phyloP scores from a whole-genome alignment of 1,140 invertebrate species.

The Manduca sexta region DNA sequence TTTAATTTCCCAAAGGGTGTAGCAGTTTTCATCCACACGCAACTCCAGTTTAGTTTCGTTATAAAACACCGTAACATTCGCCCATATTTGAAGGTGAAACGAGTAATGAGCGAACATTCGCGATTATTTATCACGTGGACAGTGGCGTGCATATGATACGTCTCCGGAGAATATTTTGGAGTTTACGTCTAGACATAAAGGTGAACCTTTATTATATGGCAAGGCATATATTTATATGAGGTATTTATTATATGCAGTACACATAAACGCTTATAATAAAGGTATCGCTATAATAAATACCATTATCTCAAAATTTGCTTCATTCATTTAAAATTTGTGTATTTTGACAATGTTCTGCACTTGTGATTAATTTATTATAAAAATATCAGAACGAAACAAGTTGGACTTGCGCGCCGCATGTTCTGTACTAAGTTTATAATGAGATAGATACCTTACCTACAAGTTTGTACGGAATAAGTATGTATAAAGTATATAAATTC shows the following conservation, averaged over 20 bases:
- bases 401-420: too few species aligned
- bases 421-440: too few species aligned
- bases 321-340: too few species aligned
- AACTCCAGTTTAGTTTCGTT: constrained; percentile 20
- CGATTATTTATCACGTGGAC: background rate
- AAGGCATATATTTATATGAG: background rate
- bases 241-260: background rate
- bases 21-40: constrained; percentile 27
- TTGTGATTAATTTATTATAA: too few species aligned
- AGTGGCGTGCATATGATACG: background rate
- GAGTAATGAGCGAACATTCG: constrained; percentile 11
- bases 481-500: too few species aligned
- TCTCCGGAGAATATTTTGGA: background rate
- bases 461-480: too few species aligned
- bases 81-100: constrained; percentile 8
- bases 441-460: too few species aligned
- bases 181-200: background rate
- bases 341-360: too few species aligned
- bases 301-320: too few species aligned
- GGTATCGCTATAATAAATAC: too few species aligned
- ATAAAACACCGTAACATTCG: constrained; percentile 13
- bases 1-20: constrained; percentile 58
- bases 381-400: too few species aligned
- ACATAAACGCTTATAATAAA: too few species aligned
- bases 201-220: background rate